Base-by-base conservation (phyloP, 2,797 vertebrate species). In the Gobio occitaniae region DNA sequence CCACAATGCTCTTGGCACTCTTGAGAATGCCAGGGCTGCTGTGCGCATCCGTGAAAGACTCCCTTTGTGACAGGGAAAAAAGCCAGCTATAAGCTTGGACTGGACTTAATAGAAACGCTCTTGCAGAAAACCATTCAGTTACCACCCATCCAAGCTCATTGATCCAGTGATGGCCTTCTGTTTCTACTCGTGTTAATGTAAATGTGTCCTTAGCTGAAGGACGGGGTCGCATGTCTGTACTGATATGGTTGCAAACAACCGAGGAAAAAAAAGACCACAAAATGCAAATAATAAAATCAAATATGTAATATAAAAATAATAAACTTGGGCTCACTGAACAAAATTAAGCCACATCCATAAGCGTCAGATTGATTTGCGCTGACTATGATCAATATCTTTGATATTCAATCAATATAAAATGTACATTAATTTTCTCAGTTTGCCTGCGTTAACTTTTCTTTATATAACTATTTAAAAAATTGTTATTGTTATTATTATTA, bases 41-140 rank as follows among this genome's bases (percentile, higher is more conserved):
- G 78, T 81, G 80, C 21, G 52, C 74, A 66, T 86, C 78, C n/a
- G 61, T 84, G 65, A 82, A 89, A 89, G 79, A 86, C 80, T 84
- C 70, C 47, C 70, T 84, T 84, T 86, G 69, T 90, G 83, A 86
- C 83, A 63, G 48, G 29, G 66, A 61, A 80, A 72, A 83, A 82
- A 84, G 54, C 54, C 63, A 50, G 29, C 69, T 76, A 10, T 44
- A 86, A 82, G 82, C 79, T 70, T 71, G 13, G 68, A 74, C 80
- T 61, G 71, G 80, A 88, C 79, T 80, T 85, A 80, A 87, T 56
- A 78, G 63, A 87, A 52, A 69, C 48, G 76, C 70, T 63, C 48
- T 68, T 72, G n/a, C 54, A 71, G 82, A 75, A 87, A 86, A 86
- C 70, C 83, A 74, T 36, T 50, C 66, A 77, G 38, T 89, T 75